Evolutionary conservation across 2,888 invertebrate genomes (phyloP), one percentile per base, ranked within the genome.

Genomic region (Drosophila koepferae): DNA sequence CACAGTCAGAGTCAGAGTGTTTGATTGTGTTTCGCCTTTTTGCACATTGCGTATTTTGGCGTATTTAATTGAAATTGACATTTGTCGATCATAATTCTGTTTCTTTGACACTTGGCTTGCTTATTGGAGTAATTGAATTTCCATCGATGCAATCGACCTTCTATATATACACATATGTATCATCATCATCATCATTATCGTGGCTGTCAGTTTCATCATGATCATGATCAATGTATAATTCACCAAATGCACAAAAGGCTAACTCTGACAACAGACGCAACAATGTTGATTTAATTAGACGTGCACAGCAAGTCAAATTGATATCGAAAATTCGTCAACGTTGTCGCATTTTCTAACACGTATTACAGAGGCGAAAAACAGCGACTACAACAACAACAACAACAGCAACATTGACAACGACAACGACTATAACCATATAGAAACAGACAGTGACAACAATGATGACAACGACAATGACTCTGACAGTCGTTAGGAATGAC

Each of bases 251-350:
- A 56, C 40, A 58, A 40, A 46, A 66, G 40, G 18, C 51, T n/a
- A 63, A 63, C 41, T 31, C 64, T 40, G 56, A 48, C 56, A 62
- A 63, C 41, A 58, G 48, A 48, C 44, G 55, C 68, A 63, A 63
- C 65, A 78, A 80, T 80, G 74, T 77, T 86, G 84, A 86, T 83
- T 86, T 86, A 86, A 83, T 86, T 83, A 83, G 78, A 81, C 79
- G 85, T 74, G 67, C 63, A 63, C 69, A 68, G 72, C 63, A 78
- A 72, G 60, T 72, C 68, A 72, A 83, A 71, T 83, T 73, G 72
- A 83, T 54, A 66, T 75, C 53, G 59, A 72, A 69, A 75, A 58
- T 66, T 71, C 63, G 66, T 64, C 58, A 68, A 75, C 70, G 64
- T 63, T 72, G 70, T 61, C 53, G 46, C 53, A 48, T 73, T 63